Percentiles rank a stretch among this genome's conserved stretches.
Evolutionary conservation across 2,113 vertebrate species (phyloP).

Genomic region (Bufo gargarizans): DNA sequence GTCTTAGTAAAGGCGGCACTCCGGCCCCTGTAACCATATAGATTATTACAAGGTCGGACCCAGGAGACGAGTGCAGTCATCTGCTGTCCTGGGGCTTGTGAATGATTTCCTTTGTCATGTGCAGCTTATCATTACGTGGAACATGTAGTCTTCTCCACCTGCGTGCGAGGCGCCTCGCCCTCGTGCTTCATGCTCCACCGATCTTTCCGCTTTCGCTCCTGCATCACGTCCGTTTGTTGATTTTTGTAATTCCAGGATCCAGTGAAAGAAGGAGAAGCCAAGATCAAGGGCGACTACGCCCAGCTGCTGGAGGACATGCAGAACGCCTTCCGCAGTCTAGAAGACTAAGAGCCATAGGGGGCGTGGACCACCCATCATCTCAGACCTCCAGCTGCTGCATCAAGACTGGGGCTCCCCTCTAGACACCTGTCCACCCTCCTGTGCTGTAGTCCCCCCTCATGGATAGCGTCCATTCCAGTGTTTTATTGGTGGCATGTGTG

Average conservation of each 20-base stretch:
- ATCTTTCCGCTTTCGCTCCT: neutral
- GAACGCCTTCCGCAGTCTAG: constrained; percentile 93
- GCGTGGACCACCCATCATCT: constrained; percentile 72
- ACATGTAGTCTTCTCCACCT: no score
- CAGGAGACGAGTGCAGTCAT: no score
- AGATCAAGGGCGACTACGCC: constrained; percentile 91
- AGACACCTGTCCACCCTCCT: constrained; percentile 65
- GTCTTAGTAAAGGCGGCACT: no score
- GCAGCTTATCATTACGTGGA: neutral
- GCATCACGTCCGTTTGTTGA: constrained; percentile 38
- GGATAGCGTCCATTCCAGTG: constrained; percentile 69
- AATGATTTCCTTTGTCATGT: neutral
- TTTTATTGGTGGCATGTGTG: constrained; percentile 63
- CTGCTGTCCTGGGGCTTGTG: neutral
- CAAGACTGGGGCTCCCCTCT: constrained; percentile 67
- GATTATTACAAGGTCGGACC: no score
- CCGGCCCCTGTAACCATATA: no score
- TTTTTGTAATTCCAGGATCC: constrained; percentile 80
- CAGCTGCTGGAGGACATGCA: constrained; percentile 98
- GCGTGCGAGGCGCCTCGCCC: no score
- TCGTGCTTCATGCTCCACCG: neutral
- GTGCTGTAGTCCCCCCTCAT: constrained; percentile 65
- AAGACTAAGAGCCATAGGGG: constrained; percentile 79
- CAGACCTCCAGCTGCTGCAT: constrained; percentile 69
- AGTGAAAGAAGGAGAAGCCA: constrained; percentile 91